Evolutionary conservation across 2,797 vertebrate genomes (phyloP).

Genomic region (Notolabrus celidotus): DNA sequence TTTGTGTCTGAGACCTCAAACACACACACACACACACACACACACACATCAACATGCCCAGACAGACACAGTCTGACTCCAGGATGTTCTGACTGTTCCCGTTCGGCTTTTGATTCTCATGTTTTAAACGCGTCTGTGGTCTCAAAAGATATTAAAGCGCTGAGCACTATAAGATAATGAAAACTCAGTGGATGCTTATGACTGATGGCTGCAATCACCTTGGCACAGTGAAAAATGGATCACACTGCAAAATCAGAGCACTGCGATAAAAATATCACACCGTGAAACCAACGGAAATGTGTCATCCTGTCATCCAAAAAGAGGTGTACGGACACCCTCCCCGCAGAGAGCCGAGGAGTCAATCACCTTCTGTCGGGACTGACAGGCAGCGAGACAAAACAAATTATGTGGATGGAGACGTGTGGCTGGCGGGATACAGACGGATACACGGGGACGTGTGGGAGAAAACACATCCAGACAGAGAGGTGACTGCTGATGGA

Average conservation of each 20-base stretch:
- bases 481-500: conserved; percentile 25
- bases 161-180: conserved; percentile 43
- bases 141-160: conserved; percentile 52
- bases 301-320: conserved; percentile 57
- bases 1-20: conserved; percentile 25
- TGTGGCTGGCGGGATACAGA: conserved; percentile 51
- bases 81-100: not conserved
- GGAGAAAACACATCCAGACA: conserved; percentile 1
- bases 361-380: conserved; percentile 60
- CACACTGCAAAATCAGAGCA: conserved; percentile 21
- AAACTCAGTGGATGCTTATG: conserved; percentile 52
- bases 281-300: conserved; percentile 53
- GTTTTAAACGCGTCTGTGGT: conserved; percentile 45
- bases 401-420: conserved; percentile 53
- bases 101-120: conserved; percentile 18
- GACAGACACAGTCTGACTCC: conserved; percentile 16
- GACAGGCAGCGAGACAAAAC: conserved; percentile 64
- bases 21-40: conserved; percentile 1
- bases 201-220: conserved; percentile 62
- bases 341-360: conserved; percentile 47
- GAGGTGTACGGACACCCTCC: conserved; percentile 22
- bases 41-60: conserved; percentile 4
- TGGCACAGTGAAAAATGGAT: conserved; percentile 34
- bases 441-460: conserved; percentile 33
- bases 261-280: conserved; percentile 54